These are phyloP conservation scores for Toxostoma redivivum DNA, from an alignment of 2,113 vertebrate genomes.

Conservation along the genomic window DNA sequence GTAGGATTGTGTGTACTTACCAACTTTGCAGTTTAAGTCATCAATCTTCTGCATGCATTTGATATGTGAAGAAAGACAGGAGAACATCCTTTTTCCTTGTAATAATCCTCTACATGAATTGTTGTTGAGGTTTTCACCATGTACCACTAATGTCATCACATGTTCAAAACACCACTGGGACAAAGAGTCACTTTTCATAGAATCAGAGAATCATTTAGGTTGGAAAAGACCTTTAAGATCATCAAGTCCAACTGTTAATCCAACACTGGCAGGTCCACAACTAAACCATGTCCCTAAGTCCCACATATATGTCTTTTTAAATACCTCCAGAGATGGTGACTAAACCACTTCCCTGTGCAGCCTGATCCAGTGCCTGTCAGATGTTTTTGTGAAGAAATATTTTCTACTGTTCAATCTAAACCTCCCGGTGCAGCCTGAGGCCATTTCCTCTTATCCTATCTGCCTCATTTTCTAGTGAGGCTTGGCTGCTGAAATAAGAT, in stretches of 20 bases:
- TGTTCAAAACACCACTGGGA: fast-evolving
- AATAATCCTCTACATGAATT: background rate
- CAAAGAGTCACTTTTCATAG: background rate
- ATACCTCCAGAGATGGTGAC: background rate
- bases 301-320: background rate
- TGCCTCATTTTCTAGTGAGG: background rate
- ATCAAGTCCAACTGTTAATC: background rate
- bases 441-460: background rate
- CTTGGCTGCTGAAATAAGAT: background rate
- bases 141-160: background rate
- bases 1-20: slow-evolving; percentile 12
- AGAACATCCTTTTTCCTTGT: background rate
- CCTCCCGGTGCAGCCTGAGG: background rate
- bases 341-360: background rate
- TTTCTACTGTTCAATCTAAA: background rate
- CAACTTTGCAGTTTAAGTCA: slow-evolving; percentile 11
- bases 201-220: background rate
- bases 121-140: background rate
- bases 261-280: background rate
- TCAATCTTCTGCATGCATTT: background rate
- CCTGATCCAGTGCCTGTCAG: background rate
- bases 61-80: background rate
- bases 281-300: background rate
- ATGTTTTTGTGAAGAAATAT: background rate
- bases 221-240: background rate